These are phyloP conservation scores for Haliaeetus leucogaster DNA, from an alignment of 2,113 vertebrate species.

Conservation along the genomic window DNA sequence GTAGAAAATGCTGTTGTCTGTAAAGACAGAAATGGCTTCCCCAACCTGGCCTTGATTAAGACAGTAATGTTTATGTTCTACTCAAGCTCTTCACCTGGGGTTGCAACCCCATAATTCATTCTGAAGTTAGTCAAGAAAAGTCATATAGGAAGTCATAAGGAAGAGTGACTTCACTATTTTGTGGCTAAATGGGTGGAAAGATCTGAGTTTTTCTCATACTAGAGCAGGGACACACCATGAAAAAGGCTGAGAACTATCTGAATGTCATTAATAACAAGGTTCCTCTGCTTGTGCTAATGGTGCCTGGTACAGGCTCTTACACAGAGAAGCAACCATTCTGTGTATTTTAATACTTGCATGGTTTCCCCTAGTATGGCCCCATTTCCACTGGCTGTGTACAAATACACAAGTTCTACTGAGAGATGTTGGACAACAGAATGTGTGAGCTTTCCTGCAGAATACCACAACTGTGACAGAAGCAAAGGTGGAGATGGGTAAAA, in stretches of 20 bases:
- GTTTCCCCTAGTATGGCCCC: not conserved
- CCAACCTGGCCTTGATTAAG: conserved; percentile 54
- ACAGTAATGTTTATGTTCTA: conserved; percentile 16
- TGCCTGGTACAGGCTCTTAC: not conserved
- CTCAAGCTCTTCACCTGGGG: not conserved
- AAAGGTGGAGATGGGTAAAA: not conserved
- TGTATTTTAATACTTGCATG: not conserved
- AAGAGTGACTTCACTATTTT: not conserved
- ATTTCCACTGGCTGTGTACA: not conserved
- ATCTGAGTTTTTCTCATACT: not conserved
- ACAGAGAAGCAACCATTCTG: not conserved
- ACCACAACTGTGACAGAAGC: not conserved
- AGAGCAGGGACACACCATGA: not conserved
- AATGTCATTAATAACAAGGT: conserved; percentile 14
- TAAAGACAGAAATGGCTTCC: conserved; percentile 44
- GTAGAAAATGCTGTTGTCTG: conserved; percentile 3
- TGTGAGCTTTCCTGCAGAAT: not conserved
- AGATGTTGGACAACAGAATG: not conserved
- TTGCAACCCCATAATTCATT: not conserved
- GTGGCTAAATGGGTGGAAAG: not conserved
- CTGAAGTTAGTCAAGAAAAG: not conserved
- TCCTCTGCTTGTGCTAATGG: conserved; percentile 13
- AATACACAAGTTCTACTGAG: not conserved
- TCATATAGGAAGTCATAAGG: not conserved
- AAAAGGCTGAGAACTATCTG: not conserved